These are phyloP conservation scores for Bilobella aurantiaca DNA, from an alignment of 1,140 invertebrate genomes.

Conservation along the genomic window DNA sequence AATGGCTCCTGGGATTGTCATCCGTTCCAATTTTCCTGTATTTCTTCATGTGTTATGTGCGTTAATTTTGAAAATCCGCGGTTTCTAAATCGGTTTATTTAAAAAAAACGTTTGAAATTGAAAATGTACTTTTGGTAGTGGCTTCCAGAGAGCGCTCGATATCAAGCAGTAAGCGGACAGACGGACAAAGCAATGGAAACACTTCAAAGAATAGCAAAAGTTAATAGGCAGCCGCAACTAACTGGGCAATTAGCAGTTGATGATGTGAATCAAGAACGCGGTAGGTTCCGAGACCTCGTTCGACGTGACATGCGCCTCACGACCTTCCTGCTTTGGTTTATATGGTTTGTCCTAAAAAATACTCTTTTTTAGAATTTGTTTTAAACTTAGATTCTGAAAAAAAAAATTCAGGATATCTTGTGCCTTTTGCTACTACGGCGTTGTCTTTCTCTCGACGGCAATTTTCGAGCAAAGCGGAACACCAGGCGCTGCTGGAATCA, in stretches of 20 bases:
- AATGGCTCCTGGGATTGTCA: slow-evolving; percentile 78
- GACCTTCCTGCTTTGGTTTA: slow-evolving; percentile 81
- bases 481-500: too few relatives aligned
- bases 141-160: slow-evolving; percentile 86
- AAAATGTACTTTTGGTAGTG: too few relatives aligned
- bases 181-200: slow-evolving; percentile 74
- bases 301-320: slow-evolving; percentile 68
- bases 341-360: slow-evolving; percentile 76
- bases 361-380: neutral
- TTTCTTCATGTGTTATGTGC: slow-evolving; percentile 38
- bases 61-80: too few relatives aligned
- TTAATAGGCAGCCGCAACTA: slow-evolving; percentile 82
- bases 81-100: too few relatives aligned
- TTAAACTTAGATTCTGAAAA: neutral
- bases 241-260: slow-evolving; percentile 76
- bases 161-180: slow-evolving; percentile 71
- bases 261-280: slow-evolving; percentile 52
- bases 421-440: slow-evolving; percentile 91
- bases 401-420: slow-evolving; percentile 63
- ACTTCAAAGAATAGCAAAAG: slow-evolving; percentile 68
- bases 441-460: slow-evolving; percentile 90
- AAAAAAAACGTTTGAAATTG: too few relatives aligned
- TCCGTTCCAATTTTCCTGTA: slow-evolving; percentile 78
- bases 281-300: slow-evolving; percentile 64
- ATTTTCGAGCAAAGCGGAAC: slow-evolving; percentile 58